Conservation (phyloP, 2,113 vertebrate genomes). For the Hemiprocne comata region DNA sequence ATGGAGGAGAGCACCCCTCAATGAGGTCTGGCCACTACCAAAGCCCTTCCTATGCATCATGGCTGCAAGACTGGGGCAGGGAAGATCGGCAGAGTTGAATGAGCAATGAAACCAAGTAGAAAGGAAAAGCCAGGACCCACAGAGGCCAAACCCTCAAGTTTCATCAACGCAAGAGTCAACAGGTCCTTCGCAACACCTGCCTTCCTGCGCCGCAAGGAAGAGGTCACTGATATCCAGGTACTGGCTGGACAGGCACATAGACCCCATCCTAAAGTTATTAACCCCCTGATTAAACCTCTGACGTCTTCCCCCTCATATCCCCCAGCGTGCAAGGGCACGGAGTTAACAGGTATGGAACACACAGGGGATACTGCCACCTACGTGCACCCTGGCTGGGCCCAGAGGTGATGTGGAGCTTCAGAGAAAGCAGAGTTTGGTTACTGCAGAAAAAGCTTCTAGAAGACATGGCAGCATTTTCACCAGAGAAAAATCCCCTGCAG, state of each 20-base stretch:
- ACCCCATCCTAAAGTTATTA: neutral
- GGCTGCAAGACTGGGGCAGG: neutral
- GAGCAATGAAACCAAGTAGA: neutral
- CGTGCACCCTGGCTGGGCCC: neutral
- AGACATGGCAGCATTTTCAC: neutral
- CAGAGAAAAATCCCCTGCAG: neutral
- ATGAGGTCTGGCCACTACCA: neutral
- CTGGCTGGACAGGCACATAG: neutral
- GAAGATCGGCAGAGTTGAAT: neutral
- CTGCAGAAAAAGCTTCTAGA: neutral
- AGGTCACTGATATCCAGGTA: neutral
- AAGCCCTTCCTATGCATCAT: neutral
- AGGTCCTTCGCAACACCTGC: rapidly evolving
- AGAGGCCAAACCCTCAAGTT: neutral
- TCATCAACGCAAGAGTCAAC: neutral
- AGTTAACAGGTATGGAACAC: neutral
- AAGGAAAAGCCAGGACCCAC: neutral
- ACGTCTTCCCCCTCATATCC: rapidly evolving
- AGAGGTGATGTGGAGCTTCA: neutral
- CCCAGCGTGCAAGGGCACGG: neutral
- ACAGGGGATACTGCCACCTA: rapidly evolving
- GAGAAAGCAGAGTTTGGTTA: neutral
- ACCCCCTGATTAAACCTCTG: neutral
- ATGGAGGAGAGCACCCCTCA: neutral
- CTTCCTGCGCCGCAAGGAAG: neutral